phyloP scores from a whole-genome alignment of 2,113 vertebrate genomes.

The Coptodon bakossiorum region DNA sequence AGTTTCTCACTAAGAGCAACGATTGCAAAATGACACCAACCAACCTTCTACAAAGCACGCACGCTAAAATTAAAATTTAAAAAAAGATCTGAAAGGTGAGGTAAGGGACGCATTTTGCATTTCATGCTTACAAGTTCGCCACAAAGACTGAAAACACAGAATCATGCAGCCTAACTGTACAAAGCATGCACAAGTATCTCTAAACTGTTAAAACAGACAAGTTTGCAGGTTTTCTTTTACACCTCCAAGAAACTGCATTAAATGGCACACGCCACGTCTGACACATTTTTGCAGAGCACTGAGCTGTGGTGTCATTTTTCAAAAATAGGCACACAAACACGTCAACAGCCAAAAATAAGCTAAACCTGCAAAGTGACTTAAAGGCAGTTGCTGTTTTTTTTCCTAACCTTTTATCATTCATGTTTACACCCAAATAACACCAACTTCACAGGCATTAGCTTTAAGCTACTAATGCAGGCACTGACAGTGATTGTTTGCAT shows the following conservation, averaged over 20 bases:
- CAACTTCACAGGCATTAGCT: not conserved
- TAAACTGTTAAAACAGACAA: not conserved
- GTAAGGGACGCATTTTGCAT: not conserved
- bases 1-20: not conserved
- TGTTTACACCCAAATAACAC: not conserved
- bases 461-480: not conserved
- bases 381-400: not conserved
- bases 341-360: not conserved
- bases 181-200: not conserved
- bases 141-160: not conserved
- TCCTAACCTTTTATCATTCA: not conserved
- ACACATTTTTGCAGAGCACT: not conserved
- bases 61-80: not conserved
- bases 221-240: not conserved
- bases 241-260: not conserved
- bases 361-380: not conserved
- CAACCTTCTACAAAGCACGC: not conserved
- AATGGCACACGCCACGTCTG: not conserved
- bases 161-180: not conserved
- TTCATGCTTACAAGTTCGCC: not conserved
- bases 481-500: not conserved
- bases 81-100: not conserved
- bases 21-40: not conserved
- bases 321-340: not conserved
- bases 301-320: not conserved